phyloP scores from a whole-genome alignment of 2,888 invertebrate genomes.

The Eristalis tenax region DNA sequence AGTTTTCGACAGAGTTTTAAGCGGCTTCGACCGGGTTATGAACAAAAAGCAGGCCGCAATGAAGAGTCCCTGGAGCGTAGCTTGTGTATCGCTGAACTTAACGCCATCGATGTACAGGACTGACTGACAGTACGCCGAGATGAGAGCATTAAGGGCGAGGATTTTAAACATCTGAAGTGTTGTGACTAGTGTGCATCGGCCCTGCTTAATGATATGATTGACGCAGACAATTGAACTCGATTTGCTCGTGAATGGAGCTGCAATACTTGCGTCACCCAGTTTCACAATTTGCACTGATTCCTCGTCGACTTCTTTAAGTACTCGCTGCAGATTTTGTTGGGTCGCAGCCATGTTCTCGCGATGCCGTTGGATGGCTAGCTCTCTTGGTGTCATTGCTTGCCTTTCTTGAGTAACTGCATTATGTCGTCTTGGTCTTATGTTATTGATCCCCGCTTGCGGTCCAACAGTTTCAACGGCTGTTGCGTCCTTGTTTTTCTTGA shows the following conservation, averaged over 20 bases:
- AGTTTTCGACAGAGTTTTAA: slow-evolving; percentile 95
- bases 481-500: slow-evolving; percentile 73
- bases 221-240: slow-evolving; percentile 97
- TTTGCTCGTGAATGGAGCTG: slow-evolving; percentile 99
- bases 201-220: slow-evolving; percentile 99
- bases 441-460: not conserved
- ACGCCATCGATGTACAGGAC: slow-evolving; percentile 98
- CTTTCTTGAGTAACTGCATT: slow-evolving; percentile 73
- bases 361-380: slow-evolving; percentile 77
- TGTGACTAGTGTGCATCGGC: slow-evolving; percentile 98
- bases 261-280: slow-evolving; percentile 98
- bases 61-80: slow-evolving; percentile 97
- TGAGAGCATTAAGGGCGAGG: slow-evolving; percentile 97
- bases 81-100: slow-evolving; percentile 98
- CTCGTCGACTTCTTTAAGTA: slow-evolving; percentile 93
- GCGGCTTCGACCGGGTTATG: slow-evolving; percentile 98
- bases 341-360: slow-evolving; percentile 78
- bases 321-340: slow-evolving; percentile 79
- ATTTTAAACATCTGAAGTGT: slow-evolving; percentile 99
- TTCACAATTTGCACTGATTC: slow-evolving; percentile 95
- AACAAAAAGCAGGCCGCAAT: slow-evolving; percentile 98
- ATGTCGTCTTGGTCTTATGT: slow-evolving; percentile 45
- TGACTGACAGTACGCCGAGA: slow-evolving; percentile 98
- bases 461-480: slow-evolving; percentile 29
- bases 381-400: slow-evolving; percentile 77